These are phyloP conservation scores for Plusia festucae DNA, from an alignment of 2,888 invertebrate species.

Conservation along the genomic window DNA sequence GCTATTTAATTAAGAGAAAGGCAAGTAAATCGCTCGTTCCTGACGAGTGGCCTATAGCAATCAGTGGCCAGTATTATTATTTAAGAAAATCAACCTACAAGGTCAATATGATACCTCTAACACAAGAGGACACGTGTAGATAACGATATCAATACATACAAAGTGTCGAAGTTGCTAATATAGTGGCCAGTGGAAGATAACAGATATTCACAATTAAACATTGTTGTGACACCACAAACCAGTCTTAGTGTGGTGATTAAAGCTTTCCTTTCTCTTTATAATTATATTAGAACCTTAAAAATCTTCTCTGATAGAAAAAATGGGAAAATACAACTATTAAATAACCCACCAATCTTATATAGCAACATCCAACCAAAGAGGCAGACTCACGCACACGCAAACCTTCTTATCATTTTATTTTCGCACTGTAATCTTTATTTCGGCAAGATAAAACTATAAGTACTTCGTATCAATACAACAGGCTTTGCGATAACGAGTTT, in stretches of 20 bases:
- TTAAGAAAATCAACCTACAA: not conserved
- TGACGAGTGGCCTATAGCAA: too few relatives aligned
- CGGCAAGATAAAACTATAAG: constrained; percentile 16
- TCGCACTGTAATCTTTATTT: constrained; percentile 33
- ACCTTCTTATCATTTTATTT: constrained; percentile 8
- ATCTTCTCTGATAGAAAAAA: not conserved
- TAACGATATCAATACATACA: not conserved
- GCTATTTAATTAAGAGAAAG: too few relatives aligned
- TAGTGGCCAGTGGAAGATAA: not conserved
- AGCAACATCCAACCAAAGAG: constrained; percentile 9
- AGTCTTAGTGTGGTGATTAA: not conserved
- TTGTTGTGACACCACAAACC: too few relatives aligned
- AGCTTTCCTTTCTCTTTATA: not conserved
- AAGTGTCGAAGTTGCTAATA: not conserved
- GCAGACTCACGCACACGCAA: not conserved
- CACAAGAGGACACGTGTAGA: not conserved
- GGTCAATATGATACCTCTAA: not conserved
- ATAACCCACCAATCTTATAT: constrained; percentile 12
- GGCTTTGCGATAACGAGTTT: constrained; percentile 35
- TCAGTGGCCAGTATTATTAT: too few relatives aligned
- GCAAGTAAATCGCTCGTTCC: too few relatives aligned
- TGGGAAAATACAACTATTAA: not conserved
- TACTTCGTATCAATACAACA: constrained; percentile 45
- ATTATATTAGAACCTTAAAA: not conserved
- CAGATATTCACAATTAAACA: too few relatives aligned